phyloP scores from a whole-genome alignment of 2,797 vertebrate genomes.

The Rhincodon typus region DNA sequence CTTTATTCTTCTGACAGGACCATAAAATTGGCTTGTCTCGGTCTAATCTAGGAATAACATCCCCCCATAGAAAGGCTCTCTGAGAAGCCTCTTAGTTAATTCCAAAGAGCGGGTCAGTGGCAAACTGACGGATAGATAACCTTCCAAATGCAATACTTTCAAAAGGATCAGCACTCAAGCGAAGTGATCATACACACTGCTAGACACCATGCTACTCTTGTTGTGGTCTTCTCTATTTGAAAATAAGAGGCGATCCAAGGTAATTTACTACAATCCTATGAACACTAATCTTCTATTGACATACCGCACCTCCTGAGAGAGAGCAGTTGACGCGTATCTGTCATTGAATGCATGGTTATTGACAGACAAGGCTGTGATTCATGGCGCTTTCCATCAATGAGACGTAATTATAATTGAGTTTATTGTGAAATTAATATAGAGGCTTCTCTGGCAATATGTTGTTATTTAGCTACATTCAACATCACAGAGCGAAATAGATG shows the following conservation, averaged over 20 bases:
- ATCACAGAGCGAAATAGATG: background rate
- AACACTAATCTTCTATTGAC: slow-evolving; percentile 44
- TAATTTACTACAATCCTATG: slow-evolving; percentile 41
- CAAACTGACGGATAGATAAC: slow-evolving; percentile 14
- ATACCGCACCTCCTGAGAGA: slow-evolving; percentile 43
- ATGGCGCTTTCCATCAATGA: slow-evolving; percentile 44
- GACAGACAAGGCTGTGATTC: slow-evolving; percentile 47
- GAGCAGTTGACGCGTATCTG: slow-evolving; percentile 44
- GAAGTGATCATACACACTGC: slow-evolving; percentile 6
- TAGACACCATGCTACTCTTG: background rate
- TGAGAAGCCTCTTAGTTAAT: background rate
- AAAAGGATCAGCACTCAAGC: slow-evolving; percentile 31
- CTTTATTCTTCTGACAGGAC: background rate
- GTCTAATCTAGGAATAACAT: background rate
- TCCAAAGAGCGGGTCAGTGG: background rate
- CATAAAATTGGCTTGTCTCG: background rate
- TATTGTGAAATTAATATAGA: slow-evolving; percentile 37
- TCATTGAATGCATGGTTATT: slow-evolving; percentile 46
- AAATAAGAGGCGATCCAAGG: slow-evolving; percentile 53
- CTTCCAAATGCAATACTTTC: slow-evolving; percentile 5
- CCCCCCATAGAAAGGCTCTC: background rate
- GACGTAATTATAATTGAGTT: slow-evolving; percentile 44
- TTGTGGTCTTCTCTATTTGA: slow-evolving; percentile 9
- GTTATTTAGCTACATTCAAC: background rate
- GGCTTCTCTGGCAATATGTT: background rate